These are phyloP conservation scores for Oryzias woworae DNA, from an alignment of 2,113 vertebrate genomes.

Conservation along the genomic window DNA sequence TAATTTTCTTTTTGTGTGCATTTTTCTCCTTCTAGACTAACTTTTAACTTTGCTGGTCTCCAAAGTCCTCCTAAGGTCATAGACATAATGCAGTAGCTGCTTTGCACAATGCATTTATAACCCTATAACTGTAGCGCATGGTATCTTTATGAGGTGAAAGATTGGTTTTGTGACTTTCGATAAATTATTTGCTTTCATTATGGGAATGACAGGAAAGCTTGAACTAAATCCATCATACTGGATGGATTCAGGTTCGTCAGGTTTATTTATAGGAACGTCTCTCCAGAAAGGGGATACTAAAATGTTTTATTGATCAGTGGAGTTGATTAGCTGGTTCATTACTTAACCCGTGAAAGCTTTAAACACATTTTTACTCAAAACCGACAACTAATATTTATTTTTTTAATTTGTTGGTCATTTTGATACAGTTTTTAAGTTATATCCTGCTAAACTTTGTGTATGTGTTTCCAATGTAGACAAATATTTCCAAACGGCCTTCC, in stretches of 20 bases:
- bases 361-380: neutral
- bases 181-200: slow-evolving; percentile 68
- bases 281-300: slow-evolving; percentile 35
- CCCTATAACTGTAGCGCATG: slow-evolving; percentile 26
- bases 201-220: slow-evolving; percentile 45
- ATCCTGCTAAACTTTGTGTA: slow-evolving; percentile 1
- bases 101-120: slow-evolving; percentile 9
- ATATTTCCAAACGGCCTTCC: slow-evolving; percentile 89
- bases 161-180: slow-evolving; percentile 49
- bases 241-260: slow-evolving; percentile 64
- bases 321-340: slow-evolving; percentile 42
- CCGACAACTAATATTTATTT: slow-evolving; percentile 20
- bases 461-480: slow-evolving; percentile 70
- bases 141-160: slow-evolving; percentile 37
- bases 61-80: slow-evolving; percentile 35
- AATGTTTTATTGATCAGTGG: slow-evolving; percentile 60
- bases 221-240: slow-evolving; percentile 56
- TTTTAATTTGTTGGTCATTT: slow-evolving; percentile 15
- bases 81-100: slow-evolving; percentile 28
- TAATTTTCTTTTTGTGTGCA: too few relatives aligned
- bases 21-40: too few relatives aligned
- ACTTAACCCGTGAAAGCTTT: slow-evolving; percentile 29
- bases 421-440: neutral
- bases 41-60: slow-evolving; percentile 35
- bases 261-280: slow-evolving; percentile 56